Conservation (phyloP, 2,888 invertebrate species). For the Trichopoda pennipes region DNA sequence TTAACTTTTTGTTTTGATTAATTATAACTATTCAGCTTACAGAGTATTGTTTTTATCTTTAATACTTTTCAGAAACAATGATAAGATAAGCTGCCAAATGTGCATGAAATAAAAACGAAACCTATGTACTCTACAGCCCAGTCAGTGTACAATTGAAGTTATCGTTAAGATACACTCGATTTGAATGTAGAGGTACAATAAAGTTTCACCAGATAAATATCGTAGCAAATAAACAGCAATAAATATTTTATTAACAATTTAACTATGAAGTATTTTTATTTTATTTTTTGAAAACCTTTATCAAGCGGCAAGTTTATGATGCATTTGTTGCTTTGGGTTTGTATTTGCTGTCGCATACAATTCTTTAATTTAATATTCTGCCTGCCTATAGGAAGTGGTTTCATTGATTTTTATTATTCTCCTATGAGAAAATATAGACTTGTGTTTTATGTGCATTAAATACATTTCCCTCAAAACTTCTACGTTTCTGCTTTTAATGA, state of each 20-base stretch:
- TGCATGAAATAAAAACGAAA: conserved; percentile 11
- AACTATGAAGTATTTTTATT: conserved; percentile 5
- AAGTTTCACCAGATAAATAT: conserved; percentile 78
- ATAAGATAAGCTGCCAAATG: conserved; percentile 68
- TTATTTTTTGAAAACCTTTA: background rate
- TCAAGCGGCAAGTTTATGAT: background rate
- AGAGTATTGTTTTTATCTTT: background rate
- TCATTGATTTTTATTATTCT: conserved; percentile 23
- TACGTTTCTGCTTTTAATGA: conserved; percentile 10
- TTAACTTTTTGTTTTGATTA: background rate
- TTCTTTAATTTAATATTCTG: conserved; percentile 1
- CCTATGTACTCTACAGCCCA: background rate
- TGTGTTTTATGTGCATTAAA: background rate
- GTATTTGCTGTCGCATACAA: background rate
- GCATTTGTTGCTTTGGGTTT: background rate
- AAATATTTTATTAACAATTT: conserved; percentile 72
- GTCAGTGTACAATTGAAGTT: conserved; percentile 2
- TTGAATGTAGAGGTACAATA: conserved; percentile 4
- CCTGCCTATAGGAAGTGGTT: conserved; percentile 33
- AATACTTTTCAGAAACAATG: conserved; percentile 23
- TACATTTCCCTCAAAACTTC: background rate
- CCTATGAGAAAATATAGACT: too few relatives aligned
- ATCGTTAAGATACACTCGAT: conserved; percentile 1
- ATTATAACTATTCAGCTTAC: background rate
- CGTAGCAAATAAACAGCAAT: conserved; percentile 74